These are phyloP conservation scores for Cinclus cinclus DNA, from an alignment of 2,113 vertebrate genomes.

Conservation along the genomic window DNA sequence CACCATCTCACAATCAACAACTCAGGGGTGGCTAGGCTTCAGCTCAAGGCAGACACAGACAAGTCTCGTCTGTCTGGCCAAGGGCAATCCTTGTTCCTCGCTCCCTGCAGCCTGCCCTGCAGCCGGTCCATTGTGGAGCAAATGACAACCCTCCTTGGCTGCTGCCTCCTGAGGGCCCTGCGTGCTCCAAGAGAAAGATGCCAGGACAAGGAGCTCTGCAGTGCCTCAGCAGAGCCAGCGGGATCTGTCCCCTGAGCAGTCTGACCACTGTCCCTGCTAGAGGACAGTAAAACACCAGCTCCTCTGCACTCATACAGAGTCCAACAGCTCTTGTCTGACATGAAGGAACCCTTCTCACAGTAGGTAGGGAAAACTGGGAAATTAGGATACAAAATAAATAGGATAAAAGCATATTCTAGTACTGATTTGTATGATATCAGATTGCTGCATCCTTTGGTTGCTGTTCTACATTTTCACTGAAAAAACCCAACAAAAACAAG, in stretches of 20 bases:
- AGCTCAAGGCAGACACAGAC: background rate
- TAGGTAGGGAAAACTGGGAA: background rate
- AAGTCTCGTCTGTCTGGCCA: background rate
- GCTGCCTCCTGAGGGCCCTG: background rate
- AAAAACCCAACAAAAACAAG: background rate
- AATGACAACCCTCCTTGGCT: background rate
- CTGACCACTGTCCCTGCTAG: too few species aligned
- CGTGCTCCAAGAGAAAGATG: background rate
- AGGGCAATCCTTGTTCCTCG: background rate
- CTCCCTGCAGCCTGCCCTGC: background rate
- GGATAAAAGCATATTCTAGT: background rate
- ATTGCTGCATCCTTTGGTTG: background rate
- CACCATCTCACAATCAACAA: background rate
- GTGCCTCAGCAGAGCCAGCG: background rate
- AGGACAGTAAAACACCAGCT: background rate
- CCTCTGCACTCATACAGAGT: fast-evolving
- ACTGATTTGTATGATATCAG: background rate
- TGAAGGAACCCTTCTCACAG: background rate
- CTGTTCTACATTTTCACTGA: background rate
- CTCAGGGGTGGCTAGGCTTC: background rate
- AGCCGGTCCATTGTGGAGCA: background rate
- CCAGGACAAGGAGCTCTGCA: background rate
- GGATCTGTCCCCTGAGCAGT: background rate
- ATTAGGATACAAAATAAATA: background rate
- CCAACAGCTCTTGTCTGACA: background rate